Base-by-base conservation (phyloP, 2,888 invertebrate genomes). In the Priocnemis perturbator region DNA sequence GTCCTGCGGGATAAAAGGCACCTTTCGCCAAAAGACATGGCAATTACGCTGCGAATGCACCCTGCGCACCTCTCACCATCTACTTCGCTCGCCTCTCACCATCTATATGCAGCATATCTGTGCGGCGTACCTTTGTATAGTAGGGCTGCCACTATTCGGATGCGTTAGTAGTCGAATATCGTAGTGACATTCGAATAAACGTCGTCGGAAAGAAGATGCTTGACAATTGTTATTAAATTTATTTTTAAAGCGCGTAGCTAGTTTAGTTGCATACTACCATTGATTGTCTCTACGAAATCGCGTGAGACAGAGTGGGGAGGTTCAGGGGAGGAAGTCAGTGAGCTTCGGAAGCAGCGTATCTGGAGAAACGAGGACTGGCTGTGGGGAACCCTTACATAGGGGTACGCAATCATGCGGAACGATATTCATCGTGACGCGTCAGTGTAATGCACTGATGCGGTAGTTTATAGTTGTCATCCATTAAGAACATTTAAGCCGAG, bases 381-480 rank as follows among this genome's bases (percentile, higher is more conserved):
- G 1, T 19, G 20, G 50, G 19, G 50, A 19, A 5, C 50, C 19
- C 50, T 20, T 7, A 21, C 9, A 58, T 30, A 26, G 45, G 19
- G 14, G 64, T 62, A 71, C 48, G 84, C 78, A 81, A 84, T 83
- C 82, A 83, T 77, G 84, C 76, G 84, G 82, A 83, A 83, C 83
- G 81, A 82, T 77, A 81, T 78, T 81, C 79, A 63, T 72, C 71
- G 69, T 71, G 73, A 9, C 71, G 78, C 73, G 76, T 77, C 77
- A 74, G 74, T 75, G 81, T 79, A 76, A 81, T 77, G 78, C 70
- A 77, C 79, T 76, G 67, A 67, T 71, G 72, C 69, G 77, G 78
- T 80, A 81, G 81, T 83, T 83, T 83, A 83, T 83, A 83, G 81
- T 81, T 79, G 82, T 80, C 82, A 81, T 83, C 79, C 71, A 80